Conservation (phyloP, 2,113 vertebrate species). For the human (Homo sapiens) region GRCh38 chrX:96546501-96547000, state of each 20-base stretch:
- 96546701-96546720: background rate
- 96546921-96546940: background rate
- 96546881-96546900: background rate
- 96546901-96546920: background rate
- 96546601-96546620: background rate
- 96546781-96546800: background rate
- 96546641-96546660: background rate
- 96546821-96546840: background rate
- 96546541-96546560: background rate
- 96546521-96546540: background rate
- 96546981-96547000: background rate
- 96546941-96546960: background rate
- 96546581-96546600: background rate
- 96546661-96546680: background rate
- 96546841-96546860: background rate
- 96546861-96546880: background rate
- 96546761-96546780: background rate
- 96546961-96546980: background rate
- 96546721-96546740: background rate
- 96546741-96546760: background rate
- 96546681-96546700: background rate
- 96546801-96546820: background rate
- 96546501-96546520: no score
- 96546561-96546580: background rate
- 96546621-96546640: background rate